Percentiles rank a stretch among this genome's conserved stretches.
Conservation (phyloP, 2,888 invertebrate genomes). For the Plagodis pulveraria region DNA sequence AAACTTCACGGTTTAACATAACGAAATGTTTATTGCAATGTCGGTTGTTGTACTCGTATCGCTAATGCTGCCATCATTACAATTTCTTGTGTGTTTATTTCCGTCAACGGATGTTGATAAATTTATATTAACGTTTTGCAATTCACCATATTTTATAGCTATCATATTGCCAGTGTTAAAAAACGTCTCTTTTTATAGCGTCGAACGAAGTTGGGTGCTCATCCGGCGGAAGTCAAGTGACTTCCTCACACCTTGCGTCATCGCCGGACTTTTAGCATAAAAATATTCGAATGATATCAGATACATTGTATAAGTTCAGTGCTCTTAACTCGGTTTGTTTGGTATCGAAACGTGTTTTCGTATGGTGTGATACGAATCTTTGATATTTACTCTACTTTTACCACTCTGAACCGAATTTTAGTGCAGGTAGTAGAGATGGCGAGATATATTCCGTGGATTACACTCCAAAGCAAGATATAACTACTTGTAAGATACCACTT, state of each 20-base stretch:
- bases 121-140: conserved; percentile 24
- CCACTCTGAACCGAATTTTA: conserved; percentile 10
- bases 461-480: no score
- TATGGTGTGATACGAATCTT: conserved; percentile 16
- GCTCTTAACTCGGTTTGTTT: conserved; percentile 27
- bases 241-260: conserved; percentile 47
- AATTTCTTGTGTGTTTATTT: conserved; percentile 17
- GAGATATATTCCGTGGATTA: background rate
- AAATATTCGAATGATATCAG: conserved; percentile 29
- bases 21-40: conserved; percentile 21
- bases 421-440: background rate
- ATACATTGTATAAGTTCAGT: conserved; percentile 29
- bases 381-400: conserved; percentile 16
- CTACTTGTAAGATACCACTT: no score
- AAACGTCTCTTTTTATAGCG: conserved; percentile 31
- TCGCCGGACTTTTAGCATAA: conserved; percentile 35
- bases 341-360: conserved; percentile 13
- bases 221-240: conserved; percentile 50
- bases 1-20: conserved; percentile 25
- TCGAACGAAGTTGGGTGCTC: conserved; percentile 34
- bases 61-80: conserved; percentile 5
- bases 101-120: conserved; percentile 26
- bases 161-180: conserved; percentile 18
- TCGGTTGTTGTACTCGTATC: conserved; percentile 4
- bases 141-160: conserved; percentile 22